Evolutionary conservation across 92 coral and sea anemone species (phyloP).

Genomic region (Actinernus sp.): DNA sequence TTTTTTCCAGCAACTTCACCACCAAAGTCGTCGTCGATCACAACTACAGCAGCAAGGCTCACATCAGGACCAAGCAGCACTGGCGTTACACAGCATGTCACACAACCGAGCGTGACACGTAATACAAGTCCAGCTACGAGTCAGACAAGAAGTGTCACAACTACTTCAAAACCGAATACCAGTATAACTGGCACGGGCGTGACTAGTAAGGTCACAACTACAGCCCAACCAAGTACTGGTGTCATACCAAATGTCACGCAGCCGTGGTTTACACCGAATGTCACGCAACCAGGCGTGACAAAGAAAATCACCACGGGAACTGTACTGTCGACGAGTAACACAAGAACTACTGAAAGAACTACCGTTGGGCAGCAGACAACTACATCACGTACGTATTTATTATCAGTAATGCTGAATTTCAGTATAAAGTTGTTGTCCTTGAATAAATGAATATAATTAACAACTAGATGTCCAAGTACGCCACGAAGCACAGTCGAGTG

Average conservation of each 20-base stretch:
- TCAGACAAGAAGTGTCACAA: not conserved
- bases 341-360: not conserved
- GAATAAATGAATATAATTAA: no score
- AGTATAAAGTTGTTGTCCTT: no score
- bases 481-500: no score
- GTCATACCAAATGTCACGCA: slow-evolving; percentile 8
- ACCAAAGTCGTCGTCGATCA: not conserved
- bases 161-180: not conserved
- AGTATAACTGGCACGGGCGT: no score
- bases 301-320: not conserved
- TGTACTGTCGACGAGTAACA: no score
- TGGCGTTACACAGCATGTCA: not conserved
- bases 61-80: not conserved
- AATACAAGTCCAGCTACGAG: not conserved
- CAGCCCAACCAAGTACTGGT: slow-evolving; percentile 8
- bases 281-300: not conserved
- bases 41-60: not conserved
- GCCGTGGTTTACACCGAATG: not conserved
- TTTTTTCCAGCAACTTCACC: no score
- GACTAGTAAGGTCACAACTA: slow-evolving; percentile 9
- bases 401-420: no score
- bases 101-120: not conserved
- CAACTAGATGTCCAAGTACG: no score
- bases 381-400: slow-evolving; percentile 1
- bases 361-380: not conserved